Conservation (phyloP, 2,797 vertebrate genomes). For the Thalassophryne amazonica region DNA sequence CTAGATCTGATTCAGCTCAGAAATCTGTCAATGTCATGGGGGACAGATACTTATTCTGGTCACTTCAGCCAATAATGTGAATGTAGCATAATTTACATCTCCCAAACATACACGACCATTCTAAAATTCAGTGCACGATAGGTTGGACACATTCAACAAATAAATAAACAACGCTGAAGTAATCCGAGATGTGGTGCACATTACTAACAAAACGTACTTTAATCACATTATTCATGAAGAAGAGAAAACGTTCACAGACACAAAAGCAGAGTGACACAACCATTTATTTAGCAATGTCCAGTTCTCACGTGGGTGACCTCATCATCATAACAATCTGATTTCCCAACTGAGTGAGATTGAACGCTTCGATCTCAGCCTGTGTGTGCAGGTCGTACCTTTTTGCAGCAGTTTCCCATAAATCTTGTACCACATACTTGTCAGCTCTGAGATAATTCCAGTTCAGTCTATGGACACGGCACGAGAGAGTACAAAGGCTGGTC, state of each 20-base stretch:
- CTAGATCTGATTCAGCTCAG: too few relatives aligned
- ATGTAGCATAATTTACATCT: too few relatives aligned
- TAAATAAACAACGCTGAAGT: slow-evolving; percentile 64
- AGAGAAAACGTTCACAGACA: slow-evolving; percentile 51
- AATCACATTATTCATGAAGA: slow-evolving; percentile 34
- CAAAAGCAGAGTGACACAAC: slow-evolving; percentile 33
- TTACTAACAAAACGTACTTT: slow-evolving; percentile 25
- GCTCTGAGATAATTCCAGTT: slow-evolving; percentile 38
- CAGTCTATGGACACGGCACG: slow-evolving; percentile 40
- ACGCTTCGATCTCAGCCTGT: slow-evolving; percentile 15
- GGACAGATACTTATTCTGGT: too few relatives aligned
- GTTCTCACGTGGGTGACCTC: slow-evolving; percentile 26
- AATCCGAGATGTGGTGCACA: slow-evolving; percentile 34
- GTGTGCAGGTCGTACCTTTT: slow-evolving; percentile 34
- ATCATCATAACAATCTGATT: slow-evolving; percentile 1
- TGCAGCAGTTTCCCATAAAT: slow-evolving; percentile 6
- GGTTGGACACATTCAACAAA: slow-evolving; percentile 36
- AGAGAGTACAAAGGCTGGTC: slow-evolving; percentile 43
- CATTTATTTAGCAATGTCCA: slow-evolving; percentile 42
- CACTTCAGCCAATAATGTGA: too few relatives aligned
- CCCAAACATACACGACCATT: too few relatives aligned
- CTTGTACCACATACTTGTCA: slow-evolving; percentile 21
- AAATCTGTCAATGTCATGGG: too few relatives aligned
- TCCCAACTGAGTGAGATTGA: slow-evolving; percentile 12
- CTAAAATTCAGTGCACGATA: too few relatives aligned